Evolutionary conservation across 2,797 vertebrate genomes (phyloP).

Genomic region (Crypturellus tataupa): DNA sequence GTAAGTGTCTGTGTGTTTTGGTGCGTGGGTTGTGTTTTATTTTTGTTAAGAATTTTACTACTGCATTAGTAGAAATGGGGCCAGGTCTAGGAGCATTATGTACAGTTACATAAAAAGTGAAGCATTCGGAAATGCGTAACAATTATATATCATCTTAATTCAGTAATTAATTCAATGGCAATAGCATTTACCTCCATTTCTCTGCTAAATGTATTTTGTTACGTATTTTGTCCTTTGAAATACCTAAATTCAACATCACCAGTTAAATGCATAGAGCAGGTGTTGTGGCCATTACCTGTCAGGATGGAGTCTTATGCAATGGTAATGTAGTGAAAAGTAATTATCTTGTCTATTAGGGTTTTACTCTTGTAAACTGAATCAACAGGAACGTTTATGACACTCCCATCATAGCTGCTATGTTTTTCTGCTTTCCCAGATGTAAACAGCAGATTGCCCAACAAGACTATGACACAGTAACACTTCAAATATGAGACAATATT

Average conservation of each 20-base stretch:
- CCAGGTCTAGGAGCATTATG: neutral
- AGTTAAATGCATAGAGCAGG: neutral
- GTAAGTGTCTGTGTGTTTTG: neutral
- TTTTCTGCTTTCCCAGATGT: constrained; percentile 2
- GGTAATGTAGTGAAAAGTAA: neutral
- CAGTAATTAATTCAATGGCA: neutral
- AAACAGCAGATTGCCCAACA: neutral
- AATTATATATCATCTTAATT: neutral
- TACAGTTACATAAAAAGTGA: neutral
- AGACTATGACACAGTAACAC: neutral
- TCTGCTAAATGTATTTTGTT: neutral
- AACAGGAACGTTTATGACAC: neutral
- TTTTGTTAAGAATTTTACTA: neutral
- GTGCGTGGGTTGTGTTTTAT: neutral
- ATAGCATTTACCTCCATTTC: neutral
- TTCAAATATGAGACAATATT: constrained; percentile 40
- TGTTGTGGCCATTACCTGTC: neutral
- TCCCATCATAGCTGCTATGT: neutral
- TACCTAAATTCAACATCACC: neutral
- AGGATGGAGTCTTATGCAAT: constrained; percentile 2
- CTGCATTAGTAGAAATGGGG: neutral
- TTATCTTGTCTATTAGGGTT: neutral
- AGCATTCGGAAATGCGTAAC: neutral
- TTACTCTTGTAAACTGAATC: constrained; percentile 7
- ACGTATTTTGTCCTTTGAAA: neutral